A percentile compares a stretch with the other conserved stretches of the same genome.
These are phyloP conservation scores for Vultur gryphus DNA, from an alignment of 2,797 vertebrate genomes.

Conservation along the genomic window DNA sequence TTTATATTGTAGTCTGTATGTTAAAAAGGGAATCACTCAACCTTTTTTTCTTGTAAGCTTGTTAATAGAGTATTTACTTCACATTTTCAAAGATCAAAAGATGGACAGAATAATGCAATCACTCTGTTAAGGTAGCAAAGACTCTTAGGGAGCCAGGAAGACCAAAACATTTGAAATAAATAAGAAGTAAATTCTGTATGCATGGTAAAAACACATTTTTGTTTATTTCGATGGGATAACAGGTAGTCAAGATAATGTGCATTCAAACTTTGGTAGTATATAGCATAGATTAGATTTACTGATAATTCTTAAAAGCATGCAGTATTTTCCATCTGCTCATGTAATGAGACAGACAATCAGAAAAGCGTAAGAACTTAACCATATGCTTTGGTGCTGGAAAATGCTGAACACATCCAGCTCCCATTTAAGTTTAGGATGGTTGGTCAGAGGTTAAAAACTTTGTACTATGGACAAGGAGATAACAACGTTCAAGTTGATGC, in stretches of 20 bases:
- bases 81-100: not conserved
- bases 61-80: not conserved
- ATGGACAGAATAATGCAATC: not conserved
- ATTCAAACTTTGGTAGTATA: not conserved
- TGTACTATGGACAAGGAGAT: not conserved
- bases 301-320: not conserved
- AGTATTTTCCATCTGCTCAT: not conserved
- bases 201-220: not conserved
- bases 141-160: not conserved
- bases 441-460: not conserved
- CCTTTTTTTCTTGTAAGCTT: not conserved
- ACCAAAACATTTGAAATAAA: not conserved
- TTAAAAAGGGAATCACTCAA: not conserved
- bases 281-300: not conserved
- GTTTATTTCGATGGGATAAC: not conserved
- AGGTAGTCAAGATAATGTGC: not conserved
- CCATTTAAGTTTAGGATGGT: not conserved
- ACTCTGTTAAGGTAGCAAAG: not conserved
- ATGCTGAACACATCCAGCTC: not conserved
- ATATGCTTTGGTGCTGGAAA: not conserved
- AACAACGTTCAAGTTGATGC: not conserved
- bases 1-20: not conserved
- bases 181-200: not conserved
- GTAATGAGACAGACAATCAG: not conserved
- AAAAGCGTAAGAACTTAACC: not conserved